Evolutionary conservation across 2,797 vertebrate genomes (phyloP), one percentile per base, ranked within the genome.

Genomic region (Gila robusta): DNA sequence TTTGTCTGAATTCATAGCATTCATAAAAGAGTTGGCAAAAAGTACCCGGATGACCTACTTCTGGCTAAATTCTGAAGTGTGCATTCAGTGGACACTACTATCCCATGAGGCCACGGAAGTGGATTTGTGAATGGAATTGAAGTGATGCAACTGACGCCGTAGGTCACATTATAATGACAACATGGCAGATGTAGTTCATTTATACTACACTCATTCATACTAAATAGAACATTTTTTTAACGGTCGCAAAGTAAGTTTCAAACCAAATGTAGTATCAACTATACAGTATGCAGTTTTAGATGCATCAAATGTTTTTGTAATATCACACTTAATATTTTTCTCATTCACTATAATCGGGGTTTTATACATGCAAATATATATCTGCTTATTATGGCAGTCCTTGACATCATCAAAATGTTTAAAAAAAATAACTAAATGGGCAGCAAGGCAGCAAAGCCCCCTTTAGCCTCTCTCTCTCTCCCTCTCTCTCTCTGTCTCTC

Each of bases 401-500:
- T 32, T 80, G n/a, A 67, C 5, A 7, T 47, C 10, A 4, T 47
- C 16, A 23, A 11, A 23, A 80, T 64, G 19, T 66, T 17, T 5
- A 6, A 49, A 35, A n/a, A n/a, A 66, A n/a, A 0, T 0, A 56
- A 19, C 19, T 84, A 21, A 56, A 2, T n/a, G n/a, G 52, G 5
- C 23, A 26, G 23, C 14, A 49, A 37, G 28, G 7, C 23, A 71
- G 39, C 39, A 23, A 72, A 9, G 32, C 14, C 62, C 0, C 5
- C 12, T 47, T 83, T 6, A 54, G 62, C 73, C 56, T 44, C 26
- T 3, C 41, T 2, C 41, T 2, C 39, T 41, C 71, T 56, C 91
- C 88, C 90, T 83, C 82, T 84, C 44, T 19, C 35, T 41, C 62
- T 28, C 52, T 84, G 91, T 87, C 90, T 83, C 54, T 35, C 49